phyloP scores from a whole-genome alignment of 2,797 vertebrate species.

The Glossophaga mutica region DNA sequence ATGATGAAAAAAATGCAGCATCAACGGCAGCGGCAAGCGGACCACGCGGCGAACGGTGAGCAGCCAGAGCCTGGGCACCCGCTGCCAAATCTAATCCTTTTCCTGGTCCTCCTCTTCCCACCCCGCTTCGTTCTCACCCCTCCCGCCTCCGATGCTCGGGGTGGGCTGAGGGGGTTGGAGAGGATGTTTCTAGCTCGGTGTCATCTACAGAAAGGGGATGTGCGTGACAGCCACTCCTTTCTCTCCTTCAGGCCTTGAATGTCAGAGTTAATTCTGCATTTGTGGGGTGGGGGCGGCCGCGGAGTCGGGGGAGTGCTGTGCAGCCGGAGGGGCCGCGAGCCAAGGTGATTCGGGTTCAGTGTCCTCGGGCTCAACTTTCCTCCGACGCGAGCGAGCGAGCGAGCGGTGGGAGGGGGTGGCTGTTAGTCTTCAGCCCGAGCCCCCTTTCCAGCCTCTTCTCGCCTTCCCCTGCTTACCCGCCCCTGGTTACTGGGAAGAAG shows the following conservation, averaged over 20 bases:
- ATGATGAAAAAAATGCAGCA: conserved; percentile 83
- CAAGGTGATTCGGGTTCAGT: conserved; percentile 56
- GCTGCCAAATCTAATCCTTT: conserved; percentile 47
- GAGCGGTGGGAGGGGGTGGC: neutral
- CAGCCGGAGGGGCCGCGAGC: conserved; percentile 20
- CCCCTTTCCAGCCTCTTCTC: conserved; percentile 35
- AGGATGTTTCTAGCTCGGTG: conserved; percentile 39
- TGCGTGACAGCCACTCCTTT: conserved; percentile 37
- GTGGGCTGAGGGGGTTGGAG: conserved; percentile 61
- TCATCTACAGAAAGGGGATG: conserved; percentile 33
- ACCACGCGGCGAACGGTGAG: conserved; percentile 82
- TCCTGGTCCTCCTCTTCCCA: conserved; percentile 27
- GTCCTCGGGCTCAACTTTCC: conserved; percentile 75
- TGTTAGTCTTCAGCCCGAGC: neutral
- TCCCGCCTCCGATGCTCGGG: neutral
- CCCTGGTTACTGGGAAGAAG: conserved; percentile 14
- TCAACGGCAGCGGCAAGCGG: conserved; percentile 80
- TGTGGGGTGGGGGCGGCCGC: conserved; percentile 63
- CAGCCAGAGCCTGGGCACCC: conserved; percentile 61
- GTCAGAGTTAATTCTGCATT: conserved; percentile 70
- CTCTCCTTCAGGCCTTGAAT: conserved; percentile 69
- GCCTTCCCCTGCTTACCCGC: neutral
- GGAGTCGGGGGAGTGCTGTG: conserved; percentile 19
- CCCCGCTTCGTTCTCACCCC: neutral
- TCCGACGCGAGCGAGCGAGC: neutral